Conservation (phyloP, 2,888 invertebrate species). For the Ditula angustiorana region DNA sequence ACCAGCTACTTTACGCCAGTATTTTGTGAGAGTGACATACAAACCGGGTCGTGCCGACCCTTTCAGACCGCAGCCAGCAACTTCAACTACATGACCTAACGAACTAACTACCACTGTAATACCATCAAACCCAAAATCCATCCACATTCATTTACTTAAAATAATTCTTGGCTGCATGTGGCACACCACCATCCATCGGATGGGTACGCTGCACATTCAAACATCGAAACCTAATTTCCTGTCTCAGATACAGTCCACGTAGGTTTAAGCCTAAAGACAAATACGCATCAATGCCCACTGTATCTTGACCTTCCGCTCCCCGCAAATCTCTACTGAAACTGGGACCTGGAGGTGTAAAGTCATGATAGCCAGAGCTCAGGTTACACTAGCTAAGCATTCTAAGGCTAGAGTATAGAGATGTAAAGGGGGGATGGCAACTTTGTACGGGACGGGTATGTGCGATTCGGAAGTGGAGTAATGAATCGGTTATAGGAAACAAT, state of each 20-base stretch:
- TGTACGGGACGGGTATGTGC: slow-evolving; percentile 20
- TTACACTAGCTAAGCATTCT: slow-evolving; percentile 49
- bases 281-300: slow-evolving; percentile 65
- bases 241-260: slow-evolving; percentile 77
- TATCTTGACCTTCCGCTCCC: slow-evolving; percentile 52
- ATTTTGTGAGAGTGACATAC: too few relatives aligned
- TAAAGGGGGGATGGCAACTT: slow-evolving; percentile 59
- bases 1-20: too few relatives aligned
- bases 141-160: background rate
- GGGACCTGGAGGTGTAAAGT: slow-evolving; percentile 39
- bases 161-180: background rate
- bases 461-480: slow-evolving; percentile 13
- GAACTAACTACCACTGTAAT: too few relatives aligned
- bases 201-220: slow-evolving; percentile 64
- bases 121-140: too few relatives aligned
- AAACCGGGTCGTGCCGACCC: too few relatives aligned
- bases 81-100: too few relatives aligned
- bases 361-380: slow-evolving; percentile 25
- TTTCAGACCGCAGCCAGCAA: too few relatives aligned
- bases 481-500: slow-evolving; percentile 18
- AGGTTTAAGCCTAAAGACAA: slow-evolving; percentile 79
- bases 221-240: slow-evolving; percentile 85
- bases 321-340: slow-evolving; percentile 30
- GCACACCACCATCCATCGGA: slow-evolving; percentile 59
- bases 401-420: slow-evolving; percentile 50